Percentiles rank a stretch among this genome's conserved stretches.
Conservation (phyloP, 2,797 vertebrate genomes). For the Hydrolagus colliei region DNA sequence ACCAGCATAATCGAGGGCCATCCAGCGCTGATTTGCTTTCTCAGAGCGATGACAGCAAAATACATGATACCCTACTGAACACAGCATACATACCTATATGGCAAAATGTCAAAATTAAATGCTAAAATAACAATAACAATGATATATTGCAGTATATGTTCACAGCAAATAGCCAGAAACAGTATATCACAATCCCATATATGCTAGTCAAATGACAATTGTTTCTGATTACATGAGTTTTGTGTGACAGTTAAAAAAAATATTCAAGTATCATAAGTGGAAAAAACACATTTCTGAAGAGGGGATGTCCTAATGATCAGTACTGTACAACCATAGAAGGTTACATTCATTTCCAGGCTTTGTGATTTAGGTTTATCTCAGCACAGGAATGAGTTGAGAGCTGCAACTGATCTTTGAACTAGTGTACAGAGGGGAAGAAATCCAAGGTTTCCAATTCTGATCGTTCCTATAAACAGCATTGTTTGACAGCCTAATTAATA, state of each 20-base stretch:
- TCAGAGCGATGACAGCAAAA: slow-evolving; percentile 93
- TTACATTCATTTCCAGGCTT: too few species aligned
- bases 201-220: not conserved
- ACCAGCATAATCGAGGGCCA: slow-evolving; percentile 86
- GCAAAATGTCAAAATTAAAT: slow-evolving; percentile 32
- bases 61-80: slow-evolving; percentile 86
- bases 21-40: slow-evolving; percentile 89
- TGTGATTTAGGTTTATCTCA: too few species aligned
- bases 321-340: too few species aligned
- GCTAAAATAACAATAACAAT: not conserved
- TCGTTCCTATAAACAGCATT: too few species aligned
- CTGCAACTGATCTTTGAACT: too few species aligned
- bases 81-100: slow-evolving; percentile 86
- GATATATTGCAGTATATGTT: too few species aligned
- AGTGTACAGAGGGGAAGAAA: too few species aligned
- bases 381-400: too few species aligned
- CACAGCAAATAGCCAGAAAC: not conserved
- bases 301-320: too few species aligned
- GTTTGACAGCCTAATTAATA: too few species aligned
- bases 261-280: not conserved
- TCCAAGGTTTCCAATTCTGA: too few species aligned
- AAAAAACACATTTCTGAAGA: too few species aligned
- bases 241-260: not conserved
- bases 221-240: not conserved
- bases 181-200: not conserved